Evolutionary conservation across 37 sponge, comb jelly and placozoan genomes (phyloP).

Genomic region (Spongia lamella): DNA sequence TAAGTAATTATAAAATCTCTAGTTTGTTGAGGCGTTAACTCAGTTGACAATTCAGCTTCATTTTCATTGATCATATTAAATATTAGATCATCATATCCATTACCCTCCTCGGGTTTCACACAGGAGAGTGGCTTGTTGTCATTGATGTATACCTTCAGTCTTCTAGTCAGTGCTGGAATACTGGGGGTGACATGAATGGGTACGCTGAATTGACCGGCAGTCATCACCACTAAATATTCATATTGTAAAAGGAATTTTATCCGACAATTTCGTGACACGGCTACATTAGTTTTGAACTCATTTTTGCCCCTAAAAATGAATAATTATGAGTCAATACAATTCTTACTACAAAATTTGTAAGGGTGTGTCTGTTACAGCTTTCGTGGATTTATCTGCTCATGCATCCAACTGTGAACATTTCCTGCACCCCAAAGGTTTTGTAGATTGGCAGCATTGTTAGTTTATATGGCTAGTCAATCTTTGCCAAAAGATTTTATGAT

Average conservation of each 20-base stretch:
- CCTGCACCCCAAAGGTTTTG: no score
- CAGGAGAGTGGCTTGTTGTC: background rate
- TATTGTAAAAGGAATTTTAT: constrained; percentile 12
- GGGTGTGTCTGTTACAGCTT: no score
- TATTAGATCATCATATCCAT: constrained; percentile 3
- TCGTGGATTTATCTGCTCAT: no score
- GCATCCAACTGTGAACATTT: no score
- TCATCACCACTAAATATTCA: constrained; percentile 13
- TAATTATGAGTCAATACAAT: background rate
- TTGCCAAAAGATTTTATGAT: no score
- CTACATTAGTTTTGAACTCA: constrained; percentile 19
- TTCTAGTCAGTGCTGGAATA: constrained; percentile 22
- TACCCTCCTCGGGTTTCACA: constrained; percentile 15
- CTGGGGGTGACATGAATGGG: constrained; percentile 9
- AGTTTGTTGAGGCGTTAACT: background rate
- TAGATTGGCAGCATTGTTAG: no score
- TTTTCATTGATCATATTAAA: constrained; percentile 1
- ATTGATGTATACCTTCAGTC: constrained; percentile 12
- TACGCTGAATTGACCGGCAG: constrained; percentile 9
- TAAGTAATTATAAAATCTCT: constrained; percentile 23
- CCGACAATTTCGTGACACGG: constrained; percentile 14
- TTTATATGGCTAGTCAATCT: no score
- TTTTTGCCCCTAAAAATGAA: constrained; percentile 2
- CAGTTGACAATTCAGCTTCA: background rate
- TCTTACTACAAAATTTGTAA: background rate